Percentiles rank a stretch among this genome's conserved stretches.
These are phyloP conservation scores for Ictalurus punctatus DNA, from an alignment of 2,113 vertebrate genomes.

Conservation along the genomic window DNA sequence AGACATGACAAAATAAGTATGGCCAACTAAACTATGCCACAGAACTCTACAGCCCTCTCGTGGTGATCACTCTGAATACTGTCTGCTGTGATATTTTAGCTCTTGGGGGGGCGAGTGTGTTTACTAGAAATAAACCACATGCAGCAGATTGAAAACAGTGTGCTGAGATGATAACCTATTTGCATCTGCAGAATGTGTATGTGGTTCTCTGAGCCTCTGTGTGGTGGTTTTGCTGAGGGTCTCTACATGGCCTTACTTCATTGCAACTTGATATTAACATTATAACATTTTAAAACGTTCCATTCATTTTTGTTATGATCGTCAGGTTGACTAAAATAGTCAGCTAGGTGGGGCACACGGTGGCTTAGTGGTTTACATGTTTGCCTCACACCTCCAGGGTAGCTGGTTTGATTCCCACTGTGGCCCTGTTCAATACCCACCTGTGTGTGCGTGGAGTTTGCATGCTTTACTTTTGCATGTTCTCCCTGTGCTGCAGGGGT, in stretches of 20 bases:
- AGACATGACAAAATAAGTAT: not conserved
- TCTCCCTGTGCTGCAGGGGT: too few species aligned
- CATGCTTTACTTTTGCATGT: too few species aligned
- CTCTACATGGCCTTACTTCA: not conserved
- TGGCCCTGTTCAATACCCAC: too few species aligned
- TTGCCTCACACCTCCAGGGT: too few species aligned
- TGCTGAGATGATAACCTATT: slow-evolving; percentile 22
- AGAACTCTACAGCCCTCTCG: not conserved
- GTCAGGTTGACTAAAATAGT: not conserved
- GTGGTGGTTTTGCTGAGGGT: not conserved
- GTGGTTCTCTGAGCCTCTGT: not conserved
- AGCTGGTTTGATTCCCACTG: too few species aligned
- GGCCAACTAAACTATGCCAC: not conserved
- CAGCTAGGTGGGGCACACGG: not conserved
- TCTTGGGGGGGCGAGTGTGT: not conserved
- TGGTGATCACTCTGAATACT: not conserved
- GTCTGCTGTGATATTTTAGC: not conserved
- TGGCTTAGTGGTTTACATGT: too few species aligned
- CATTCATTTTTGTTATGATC: not conserved
- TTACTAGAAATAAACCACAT: slow-evolving; percentile 26
- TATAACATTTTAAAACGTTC: not conserved
- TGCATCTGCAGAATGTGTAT: not conserved
- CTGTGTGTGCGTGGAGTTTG: too few species aligned
- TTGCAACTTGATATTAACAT: not conserved
- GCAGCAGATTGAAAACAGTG: slow-evolving; percentile 20